Conservation (phyloP, 1,140 invertebrate species). For the Brachystomella parvula region DNA sequence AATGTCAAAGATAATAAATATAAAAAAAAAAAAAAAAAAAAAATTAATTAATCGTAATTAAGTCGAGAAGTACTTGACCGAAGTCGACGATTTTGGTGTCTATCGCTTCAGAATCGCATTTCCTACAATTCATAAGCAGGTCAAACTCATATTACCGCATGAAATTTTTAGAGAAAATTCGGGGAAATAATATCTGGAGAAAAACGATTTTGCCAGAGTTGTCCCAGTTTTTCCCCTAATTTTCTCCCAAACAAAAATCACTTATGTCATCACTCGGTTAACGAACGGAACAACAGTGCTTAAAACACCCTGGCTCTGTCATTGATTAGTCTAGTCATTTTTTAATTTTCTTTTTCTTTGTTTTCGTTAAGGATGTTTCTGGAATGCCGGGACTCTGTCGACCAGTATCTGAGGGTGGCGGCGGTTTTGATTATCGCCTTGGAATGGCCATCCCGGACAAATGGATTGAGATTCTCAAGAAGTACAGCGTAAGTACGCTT, state of each 20-base stretch:
- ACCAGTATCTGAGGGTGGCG: slow-evolving; percentile 83
- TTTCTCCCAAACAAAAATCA: too few relatives aligned
- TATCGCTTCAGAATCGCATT: too few relatives aligned
- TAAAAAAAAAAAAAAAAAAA: neutral
- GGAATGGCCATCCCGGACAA: slow-evolving; percentile 98
- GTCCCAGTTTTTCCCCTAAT: too few relatives aligned
- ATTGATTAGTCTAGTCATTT: neutral
- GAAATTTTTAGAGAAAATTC: too few relatives aligned
- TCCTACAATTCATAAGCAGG: too few relatives aligned
- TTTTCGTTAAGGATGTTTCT: slow-evolving; percentile 71
- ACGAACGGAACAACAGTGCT: neutral
- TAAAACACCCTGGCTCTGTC: neutral
- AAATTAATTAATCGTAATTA: too few relatives aligned
- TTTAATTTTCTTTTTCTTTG: too few relatives aligned
- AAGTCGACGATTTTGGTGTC: too few relatives aligned
- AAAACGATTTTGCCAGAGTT: too few relatives aligned
- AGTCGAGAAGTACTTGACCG: too few relatives aligned
- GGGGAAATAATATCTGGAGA: too few relatives aligned
- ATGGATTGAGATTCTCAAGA: slow-evolving; percentile 93
- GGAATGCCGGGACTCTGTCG: slow-evolving; percentile 96
- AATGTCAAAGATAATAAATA: neutral
- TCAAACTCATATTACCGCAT: too few relatives aligned
- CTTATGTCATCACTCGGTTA: neutral
- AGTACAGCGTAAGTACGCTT: slow-evolving; percentile 40
- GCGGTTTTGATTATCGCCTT: slow-evolving; percentile 94